phyloP scores from a whole-genome alignment of 2,113 vertebrate species.

The Tautogolabrus adspersus region DNA sequence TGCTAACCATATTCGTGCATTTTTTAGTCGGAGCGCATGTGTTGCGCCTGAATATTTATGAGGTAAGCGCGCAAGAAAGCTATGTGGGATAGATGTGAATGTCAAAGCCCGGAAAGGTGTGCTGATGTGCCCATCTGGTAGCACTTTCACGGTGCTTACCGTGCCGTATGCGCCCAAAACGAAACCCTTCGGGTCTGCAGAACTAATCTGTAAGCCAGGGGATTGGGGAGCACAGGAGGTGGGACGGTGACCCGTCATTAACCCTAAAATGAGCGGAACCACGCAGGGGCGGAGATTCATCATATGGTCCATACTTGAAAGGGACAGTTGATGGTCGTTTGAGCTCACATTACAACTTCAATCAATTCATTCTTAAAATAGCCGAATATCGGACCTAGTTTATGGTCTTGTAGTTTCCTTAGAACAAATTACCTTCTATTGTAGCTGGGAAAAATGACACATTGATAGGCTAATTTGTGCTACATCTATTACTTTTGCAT shows the following conservation, averaged over 20 bases:
- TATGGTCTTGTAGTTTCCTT: background rate
- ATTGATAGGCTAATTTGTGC: background rate
- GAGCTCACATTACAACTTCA: background rate
- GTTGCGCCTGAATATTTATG: slow-evolving; percentile 81
- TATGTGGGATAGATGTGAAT: slow-evolving; percentile 60
- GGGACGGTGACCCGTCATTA: slow-evolving; percentile 76
- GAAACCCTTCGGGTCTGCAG: slow-evolving; percentile 69
- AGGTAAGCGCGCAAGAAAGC: slow-evolving; percentile 54
- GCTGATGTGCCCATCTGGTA: slow-evolving; percentile 80
- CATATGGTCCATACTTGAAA: slow-evolving; percentile 44
- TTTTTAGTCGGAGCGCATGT: slow-evolving; percentile 70
- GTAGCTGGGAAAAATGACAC: background rate
- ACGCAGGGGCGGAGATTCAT: slow-evolving; percentile 34
- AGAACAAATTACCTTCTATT: background rate
- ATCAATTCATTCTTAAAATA: background rate
- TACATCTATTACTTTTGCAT: slow-evolving; percentile 1
- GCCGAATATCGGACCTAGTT: background rate
- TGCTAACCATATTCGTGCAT: slow-evolving; percentile 56
- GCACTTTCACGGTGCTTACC: slow-evolving; percentile 79
- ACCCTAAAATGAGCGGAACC: slow-evolving; percentile 74
- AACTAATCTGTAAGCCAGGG: slow-evolving; percentile 73
- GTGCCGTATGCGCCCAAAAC: slow-evolving; percentile 70
- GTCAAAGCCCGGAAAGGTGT: slow-evolving; percentile 78
- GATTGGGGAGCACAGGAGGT: slow-evolving; percentile 59
- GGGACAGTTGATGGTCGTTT: slow-evolving; percentile 16